Percentiles rank a stretch among this genome's conserved stretches.
phyloP scores from a whole-genome alignment of 92 coral and sea anemone genomes.

The Virgularia gustaviana region DNA sequence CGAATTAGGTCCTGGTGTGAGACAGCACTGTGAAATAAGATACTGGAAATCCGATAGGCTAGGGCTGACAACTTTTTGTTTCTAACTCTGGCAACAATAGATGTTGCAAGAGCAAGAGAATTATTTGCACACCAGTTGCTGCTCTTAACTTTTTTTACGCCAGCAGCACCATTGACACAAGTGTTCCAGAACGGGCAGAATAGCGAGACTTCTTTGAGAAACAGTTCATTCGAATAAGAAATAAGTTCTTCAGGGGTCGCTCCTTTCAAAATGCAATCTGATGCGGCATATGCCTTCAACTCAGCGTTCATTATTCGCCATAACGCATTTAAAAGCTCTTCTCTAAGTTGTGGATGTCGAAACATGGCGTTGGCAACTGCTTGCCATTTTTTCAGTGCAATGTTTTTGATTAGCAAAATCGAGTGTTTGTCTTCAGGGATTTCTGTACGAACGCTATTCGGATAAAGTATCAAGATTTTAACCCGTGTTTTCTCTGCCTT shows the following conservation, averaged over 20 bases:
- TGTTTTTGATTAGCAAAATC: not conserved
- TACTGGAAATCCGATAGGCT: slow-evolving; percentile 49
- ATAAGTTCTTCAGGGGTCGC: not conserved
- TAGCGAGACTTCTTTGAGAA: not conserved
- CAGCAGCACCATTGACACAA: slow-evolving; percentile 1
- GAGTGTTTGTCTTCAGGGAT: not conserved
- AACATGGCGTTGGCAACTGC: not conserved
- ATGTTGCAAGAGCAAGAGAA: slow-evolving; percentile 54
- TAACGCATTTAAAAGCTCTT: not conserved
- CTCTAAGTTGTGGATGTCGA: not conserved
- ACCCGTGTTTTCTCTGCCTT: slow-evolving; percentile 4
- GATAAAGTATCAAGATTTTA: slow-evolving; percentile 12
- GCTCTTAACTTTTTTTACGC: not conserved
- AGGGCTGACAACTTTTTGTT: slow-evolving; percentile 50
- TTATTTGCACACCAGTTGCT: not conserved
- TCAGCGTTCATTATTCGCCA: not conserved
- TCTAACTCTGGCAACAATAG: slow-evolving; percentile 50
- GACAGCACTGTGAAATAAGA: slow-evolving; percentile 58
- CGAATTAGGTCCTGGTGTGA: slow-evolving; percentile 50
- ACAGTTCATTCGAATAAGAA: not conserved
- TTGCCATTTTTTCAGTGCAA: slow-evolving; percentile 12
- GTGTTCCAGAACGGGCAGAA: not conserved
- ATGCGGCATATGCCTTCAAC: not conserved
- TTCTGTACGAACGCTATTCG: slow-evolving; percentile 15
- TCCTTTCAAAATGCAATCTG: not conserved